Base-by-base conservation (phyloP, 2,888 invertebrate genomes). In the Caenorhabditis drosophilae region DNA sequence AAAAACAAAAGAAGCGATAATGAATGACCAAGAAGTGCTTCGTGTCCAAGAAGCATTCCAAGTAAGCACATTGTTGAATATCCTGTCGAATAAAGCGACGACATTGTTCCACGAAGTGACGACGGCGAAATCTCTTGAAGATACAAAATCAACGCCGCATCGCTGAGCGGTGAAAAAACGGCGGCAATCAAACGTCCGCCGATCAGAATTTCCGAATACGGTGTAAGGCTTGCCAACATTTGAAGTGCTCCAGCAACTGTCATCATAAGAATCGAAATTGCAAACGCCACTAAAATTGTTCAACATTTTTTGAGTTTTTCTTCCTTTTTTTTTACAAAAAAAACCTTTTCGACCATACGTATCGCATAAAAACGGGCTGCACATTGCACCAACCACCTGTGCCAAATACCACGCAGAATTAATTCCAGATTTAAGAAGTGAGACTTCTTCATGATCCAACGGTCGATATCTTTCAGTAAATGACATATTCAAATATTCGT, bases 121-220 rank as follows among this genome's bases (percentile, higher is more conserved):
- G 79, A 64, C 11, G 80, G 80, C 6, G 80, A 73, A 34, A 79
- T 73, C 55, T 80, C 80, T 76, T 78, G 79, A 6, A 79, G 70
- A 52, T 79, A 79, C 4, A 79, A 60, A 45, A 80, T 78, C 18
- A 78, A 58, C 1, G 76, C 80, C 3, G 80, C 79, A 59, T 80
- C 80, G 45, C 75, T 75, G 51, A 80, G 69, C 4, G 80, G 80
- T 11, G 80, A 80, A 61, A 81, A 80, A 40, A 76, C 67, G 26
- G 80, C 76, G 9, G 79, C 77, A 35, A 80, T 55, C 4, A 81
- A 48, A 23, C 80, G 62, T 16, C 80, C 80, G 22, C 64, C 31
- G 40, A 81, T 68, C 35, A 81, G 50, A 45, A 73, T 55, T 51
- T 80, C 80, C 7, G 78, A 77, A 35, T 77, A 80, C n/a, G 73